Evolutionary conservation across 2,797 vertebrate species (phyloP), one percentile per base, ranked within the genome.

Genomic region (Calcarius lapponicus): DNA sequence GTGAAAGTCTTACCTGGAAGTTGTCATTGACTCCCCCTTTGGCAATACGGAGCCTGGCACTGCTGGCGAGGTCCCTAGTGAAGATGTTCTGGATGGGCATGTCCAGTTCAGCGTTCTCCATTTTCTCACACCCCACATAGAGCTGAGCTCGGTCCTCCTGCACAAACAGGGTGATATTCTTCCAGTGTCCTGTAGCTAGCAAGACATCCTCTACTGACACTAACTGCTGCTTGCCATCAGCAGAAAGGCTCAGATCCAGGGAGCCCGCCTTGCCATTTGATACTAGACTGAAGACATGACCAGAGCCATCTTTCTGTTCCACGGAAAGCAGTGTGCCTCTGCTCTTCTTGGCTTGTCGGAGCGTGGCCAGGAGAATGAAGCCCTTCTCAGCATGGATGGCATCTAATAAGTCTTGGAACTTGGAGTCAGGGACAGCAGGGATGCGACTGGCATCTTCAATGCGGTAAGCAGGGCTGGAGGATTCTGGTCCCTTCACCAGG

Each of bases 81-180:
- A 99, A 98, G 93, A 99, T 97, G 66, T 97, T 98, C 48, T 99
- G 98, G 95, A 99, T 99, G 31, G 99, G 98, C 64, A 98, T 97
- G 31, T 99, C 99, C 93, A 99, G 95, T 93, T 99, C 99, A 4
- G 98, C 98, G 0, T 96, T 98, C 75, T 99, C 98, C 97, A 99
- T 98, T 97, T 99, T 99, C 79, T 99, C 99, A 76, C 99, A 99
- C 51, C 99, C 99, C 10, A 99, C 98, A 48, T 98, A 99, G 11
- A 99, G 98, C 86, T 99, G 98, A 38, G 98, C 99, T 15, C 98
- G 97, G 92, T 99, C 99, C 53, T 99, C 99, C 95, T 99, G 99
- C 64, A 99, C 98, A 78, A 99, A 99, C 91, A 99, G 98, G 14
- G 99, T 99, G 98, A 99, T 98, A 95, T 99, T 99, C 98, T 98